These are phyloP conservation scores for Aurelia sp. DNA, from an alignment of 30 jellyfish, hydroid and myxozoan genomes.

Conservation along the genomic window DNA sequence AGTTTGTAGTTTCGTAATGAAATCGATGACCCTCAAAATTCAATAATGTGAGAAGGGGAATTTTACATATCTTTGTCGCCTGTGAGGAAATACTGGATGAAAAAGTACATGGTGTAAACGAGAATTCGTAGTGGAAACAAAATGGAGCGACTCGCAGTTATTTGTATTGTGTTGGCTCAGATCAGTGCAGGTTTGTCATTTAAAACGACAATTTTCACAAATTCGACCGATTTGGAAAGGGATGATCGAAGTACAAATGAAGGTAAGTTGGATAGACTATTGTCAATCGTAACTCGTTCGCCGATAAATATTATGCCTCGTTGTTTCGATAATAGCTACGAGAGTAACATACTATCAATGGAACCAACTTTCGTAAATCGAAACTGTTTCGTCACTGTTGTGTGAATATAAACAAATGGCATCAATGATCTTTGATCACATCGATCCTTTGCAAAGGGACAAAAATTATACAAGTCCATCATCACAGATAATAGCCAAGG, in stretches of 20 bases:
- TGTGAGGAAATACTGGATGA: background rate
- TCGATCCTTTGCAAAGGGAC: no score
- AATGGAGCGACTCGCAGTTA: conserved; percentile 17
- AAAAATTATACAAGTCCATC: no score
- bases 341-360: no score
- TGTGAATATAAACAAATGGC: no score
- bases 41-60: conserved; percentile 13
- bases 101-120: background rate
- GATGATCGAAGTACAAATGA: conserved; percentile 30
- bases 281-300: background rate
- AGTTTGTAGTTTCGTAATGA: background rate
- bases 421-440: no score
- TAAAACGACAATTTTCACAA: conserved; percentile 38
- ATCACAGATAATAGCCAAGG: no score
- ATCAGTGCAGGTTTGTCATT: conserved; percentile 1
- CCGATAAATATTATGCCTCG: no score
- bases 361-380: no score
- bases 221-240: conserved; percentile 43
- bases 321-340: no score
- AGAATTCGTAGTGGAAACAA: background rate
- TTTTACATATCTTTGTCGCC: background rate
- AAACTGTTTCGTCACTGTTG: no score
- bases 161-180: background rate
- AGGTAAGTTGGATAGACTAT: conserved; percentile 12
- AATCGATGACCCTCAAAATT: conserved; percentile 57